A percentile compares a stretch with the other conserved stretches of the same genome.
phyloP scores from a whole-genome alignment of 2,797 vertebrate species.

The Pygocentrus nattereri region DNA sequence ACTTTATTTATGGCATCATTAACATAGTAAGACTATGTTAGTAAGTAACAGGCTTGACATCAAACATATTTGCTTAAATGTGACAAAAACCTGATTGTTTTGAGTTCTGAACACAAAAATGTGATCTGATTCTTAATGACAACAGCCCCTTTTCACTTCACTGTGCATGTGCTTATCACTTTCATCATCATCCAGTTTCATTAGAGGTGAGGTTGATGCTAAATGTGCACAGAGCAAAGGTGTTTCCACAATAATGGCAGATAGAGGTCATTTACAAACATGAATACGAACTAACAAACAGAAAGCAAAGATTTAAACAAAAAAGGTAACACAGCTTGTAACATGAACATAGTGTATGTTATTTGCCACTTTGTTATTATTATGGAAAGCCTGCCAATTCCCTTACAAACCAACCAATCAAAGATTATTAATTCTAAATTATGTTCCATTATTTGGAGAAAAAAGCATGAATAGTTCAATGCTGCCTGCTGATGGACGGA shows the following conservation, averaged over 20 bases:
- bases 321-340: neutral
- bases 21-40: too few relatives aligned
- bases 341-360: neutral
- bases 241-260: neutral
- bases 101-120: too few relatives aligned
- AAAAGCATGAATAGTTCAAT: neutral
- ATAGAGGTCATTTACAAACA: neutral
- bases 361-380: neutral
- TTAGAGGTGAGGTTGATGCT: neutral
- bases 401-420: constrained; percentile 2
- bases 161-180: neutral
- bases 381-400: constrained; percentile 1
- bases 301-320: neutral
- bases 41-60: too few relatives aligned
- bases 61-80: too few relatives aligned
- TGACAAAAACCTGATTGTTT: too few relatives aligned
- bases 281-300: neutral
- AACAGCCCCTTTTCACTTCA: too few relatives aligned
- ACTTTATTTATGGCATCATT: too few relatives aligned
- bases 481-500: neutral
- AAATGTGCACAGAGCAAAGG: neutral
- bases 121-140: too few relatives aligned
- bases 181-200: neutral
- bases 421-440: constrained; percentile 4
- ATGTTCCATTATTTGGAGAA: neutral